Conservation (phyloP, 2,113 vertebrate species). For the Brachypodius melanocephalos region DNA sequence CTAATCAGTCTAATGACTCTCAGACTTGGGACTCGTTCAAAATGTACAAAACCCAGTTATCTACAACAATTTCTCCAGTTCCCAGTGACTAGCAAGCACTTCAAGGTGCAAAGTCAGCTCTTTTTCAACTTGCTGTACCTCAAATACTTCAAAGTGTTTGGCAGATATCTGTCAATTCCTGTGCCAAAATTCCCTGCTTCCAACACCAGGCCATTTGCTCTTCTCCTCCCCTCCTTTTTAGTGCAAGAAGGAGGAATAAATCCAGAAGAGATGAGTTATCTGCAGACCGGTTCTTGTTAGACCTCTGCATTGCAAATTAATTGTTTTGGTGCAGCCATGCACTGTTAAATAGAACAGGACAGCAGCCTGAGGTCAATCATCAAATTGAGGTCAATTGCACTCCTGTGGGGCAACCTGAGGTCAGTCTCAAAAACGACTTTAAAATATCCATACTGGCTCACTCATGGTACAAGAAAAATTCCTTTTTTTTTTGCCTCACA, state of each 20-base stretch:
- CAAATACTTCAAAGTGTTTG: neutral
- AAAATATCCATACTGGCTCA: neutral
- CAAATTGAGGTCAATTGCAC: constrained; percentile 21
- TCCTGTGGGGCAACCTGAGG: neutral
- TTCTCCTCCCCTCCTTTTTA: neutral
- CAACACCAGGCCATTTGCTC: neutral
- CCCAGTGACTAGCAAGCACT: neutral
- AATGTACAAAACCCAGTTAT: neutral
- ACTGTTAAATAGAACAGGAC: neutral
- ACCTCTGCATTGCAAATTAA: neutral
- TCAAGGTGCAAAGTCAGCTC: neutral
- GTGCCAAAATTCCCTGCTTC: neutral
- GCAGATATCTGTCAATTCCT: neutral
- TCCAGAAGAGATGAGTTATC: neutral
- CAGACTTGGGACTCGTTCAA: neutral
- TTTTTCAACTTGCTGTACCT: neutral
- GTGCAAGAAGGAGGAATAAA: neutral
- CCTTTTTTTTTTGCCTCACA: neutral
- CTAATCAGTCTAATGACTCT: neutral
- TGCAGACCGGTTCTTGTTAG: neutral
- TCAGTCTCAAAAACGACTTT: constrained; percentile 1
- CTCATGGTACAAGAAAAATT: neutral
- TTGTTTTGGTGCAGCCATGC: constrained; percentile 9
- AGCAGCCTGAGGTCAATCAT: neutral
- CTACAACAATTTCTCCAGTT: neutral